These are phyloP conservation scores for Salvelinus alpinus DNA, from an alignment of 2,113 vertebrate species.

Conservation along the genomic window DNA sequence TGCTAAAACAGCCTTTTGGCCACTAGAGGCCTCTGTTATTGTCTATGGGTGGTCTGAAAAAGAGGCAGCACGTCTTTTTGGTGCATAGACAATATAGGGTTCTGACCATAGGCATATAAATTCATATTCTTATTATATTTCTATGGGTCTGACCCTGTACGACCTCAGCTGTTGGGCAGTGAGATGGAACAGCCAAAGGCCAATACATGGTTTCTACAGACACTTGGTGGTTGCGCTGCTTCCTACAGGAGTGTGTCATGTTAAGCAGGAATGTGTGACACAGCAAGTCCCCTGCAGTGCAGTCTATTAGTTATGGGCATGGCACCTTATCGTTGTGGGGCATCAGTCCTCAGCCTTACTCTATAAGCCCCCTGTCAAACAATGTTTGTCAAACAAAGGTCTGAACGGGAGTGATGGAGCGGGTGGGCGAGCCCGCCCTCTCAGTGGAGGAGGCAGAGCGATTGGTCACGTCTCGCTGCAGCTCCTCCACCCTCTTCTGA, in stretches of 20 bases:
- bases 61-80: conserved; percentile 14
- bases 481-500: conserved; percentile 92
- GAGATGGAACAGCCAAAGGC: conserved; percentile 1
- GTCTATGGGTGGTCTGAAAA: conserved; percentile 14
- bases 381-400: conserved; percentile 81
- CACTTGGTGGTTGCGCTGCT: conserved; percentile 28
- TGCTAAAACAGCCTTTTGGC: too few species aligned
- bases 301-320: conserved; percentile 3
- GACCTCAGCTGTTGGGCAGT: conserved; percentile 8
- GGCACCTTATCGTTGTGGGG: neutral
- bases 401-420: conserved; percentile 87
- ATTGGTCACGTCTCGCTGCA: conserved; percentile 91
- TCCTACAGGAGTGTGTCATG: conserved; percentile 9
- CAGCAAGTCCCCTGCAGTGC: neutral
- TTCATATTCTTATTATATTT: neutral
- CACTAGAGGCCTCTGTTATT: too few species aligned
- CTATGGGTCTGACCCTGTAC: conserved; percentile 9
- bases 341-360: neutral
- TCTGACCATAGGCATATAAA: neutral
- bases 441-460: conserved; percentile 84
- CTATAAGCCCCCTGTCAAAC: conserved; percentile 3
- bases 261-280: conserved; percentile 11
- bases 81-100: conserved; percentile 10
- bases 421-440: conserved; percentile 82
- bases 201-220: conserved; percentile 19